These are phyloP conservation scores for Falco concolor DNA, from an alignment of 2,797 vertebrate species.

Conservation along the genomic window DNA sequence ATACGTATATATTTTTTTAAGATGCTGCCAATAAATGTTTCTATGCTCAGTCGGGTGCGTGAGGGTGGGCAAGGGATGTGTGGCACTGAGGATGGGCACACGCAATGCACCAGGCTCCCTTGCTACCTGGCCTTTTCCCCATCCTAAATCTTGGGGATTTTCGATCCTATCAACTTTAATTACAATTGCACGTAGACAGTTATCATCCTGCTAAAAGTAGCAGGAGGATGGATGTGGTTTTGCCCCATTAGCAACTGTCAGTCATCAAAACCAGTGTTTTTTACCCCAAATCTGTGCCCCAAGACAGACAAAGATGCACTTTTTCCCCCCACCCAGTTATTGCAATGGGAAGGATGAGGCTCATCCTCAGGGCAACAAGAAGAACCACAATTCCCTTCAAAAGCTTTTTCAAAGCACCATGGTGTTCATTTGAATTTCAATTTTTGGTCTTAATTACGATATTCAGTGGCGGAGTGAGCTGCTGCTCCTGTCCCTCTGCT, in stretches of 20 bases:
- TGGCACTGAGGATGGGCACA: neutral
- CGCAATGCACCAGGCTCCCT: accelerated
- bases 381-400: neutral
- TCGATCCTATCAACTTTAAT: neutral
- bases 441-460: neutral
- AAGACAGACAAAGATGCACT: slow-evolving; percentile 16
- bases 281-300: neutral
- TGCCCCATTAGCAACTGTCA: neutral
- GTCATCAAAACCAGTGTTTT: neutral
- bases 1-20: neutral
- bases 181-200: neutral
- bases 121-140: neutral
- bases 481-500: neutral
- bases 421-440: neutral
- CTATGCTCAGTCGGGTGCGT: accelerated
- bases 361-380: neutral
- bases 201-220: neutral
- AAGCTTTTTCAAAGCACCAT: neutral
- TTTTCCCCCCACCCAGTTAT: accelerated
- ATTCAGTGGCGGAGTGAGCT: neutral
- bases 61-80: neutral
- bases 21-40: neutral
- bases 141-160: neutral
- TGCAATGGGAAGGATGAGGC: neutral
- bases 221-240: neutral